A percentile compares a stretch with the other conserved stretches of the same genome.
Evolutionary conservation across 2,888 invertebrate genomes (phyloP).

Genomic region (Napeogenes inachia): DNA sequence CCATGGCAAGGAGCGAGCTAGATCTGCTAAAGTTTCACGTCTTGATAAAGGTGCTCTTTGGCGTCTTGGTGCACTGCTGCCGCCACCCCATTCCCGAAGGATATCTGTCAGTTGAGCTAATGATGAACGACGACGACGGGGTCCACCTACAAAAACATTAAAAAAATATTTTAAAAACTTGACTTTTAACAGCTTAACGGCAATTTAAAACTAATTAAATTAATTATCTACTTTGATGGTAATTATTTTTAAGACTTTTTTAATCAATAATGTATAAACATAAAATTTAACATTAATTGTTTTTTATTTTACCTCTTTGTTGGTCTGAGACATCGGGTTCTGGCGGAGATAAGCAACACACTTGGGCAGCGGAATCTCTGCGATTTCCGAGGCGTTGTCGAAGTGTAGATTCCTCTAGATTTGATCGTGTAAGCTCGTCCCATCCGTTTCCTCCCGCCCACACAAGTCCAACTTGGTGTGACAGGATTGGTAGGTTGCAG

Average conservation of each 20-base stretch:
- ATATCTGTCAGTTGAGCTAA: slow-evolving; percentile 93
- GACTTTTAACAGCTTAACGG: too few species aligned
- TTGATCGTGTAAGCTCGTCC: slow-evolving; percentile 93
- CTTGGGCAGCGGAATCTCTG: slow-evolving; percentile 94
- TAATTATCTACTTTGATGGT: too few species aligned
- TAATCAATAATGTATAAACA: too few species aligned
- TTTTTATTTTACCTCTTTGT: slow-evolving; percentile 50
- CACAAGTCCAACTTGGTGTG: slow-evolving; percentile 94
- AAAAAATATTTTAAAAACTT: too few species aligned
- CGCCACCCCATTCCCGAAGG: slow-evolving; percentile 89
- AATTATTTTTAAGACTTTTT: too few species aligned
- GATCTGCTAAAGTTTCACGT: slow-evolving; percentile 91
- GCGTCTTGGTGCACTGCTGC: slow-evolving; percentile 70
- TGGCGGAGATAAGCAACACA: slow-evolving; percentile 89
- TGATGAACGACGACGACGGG: slow-evolving; percentile 88
- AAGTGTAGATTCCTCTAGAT: slow-evolving; percentile 89
- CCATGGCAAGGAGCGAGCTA: slow-evolving; percentile 91
- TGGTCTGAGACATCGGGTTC: slow-evolving; percentile 84
- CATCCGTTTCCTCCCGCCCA: slow-evolving; percentile 97
- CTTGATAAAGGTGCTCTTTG: slow-evolving; percentile 85
- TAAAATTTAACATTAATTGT: too few species aligned
- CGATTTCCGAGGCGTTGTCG: slow-evolving; percentile 90
- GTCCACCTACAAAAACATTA: slow-evolving; percentile 60
- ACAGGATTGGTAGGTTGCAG: slow-evolving; percentile 95
- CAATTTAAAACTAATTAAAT: too few species aligned